Conservation (phyloP, 2,888 invertebrate genomes). For the Pocota personata region DNA sequence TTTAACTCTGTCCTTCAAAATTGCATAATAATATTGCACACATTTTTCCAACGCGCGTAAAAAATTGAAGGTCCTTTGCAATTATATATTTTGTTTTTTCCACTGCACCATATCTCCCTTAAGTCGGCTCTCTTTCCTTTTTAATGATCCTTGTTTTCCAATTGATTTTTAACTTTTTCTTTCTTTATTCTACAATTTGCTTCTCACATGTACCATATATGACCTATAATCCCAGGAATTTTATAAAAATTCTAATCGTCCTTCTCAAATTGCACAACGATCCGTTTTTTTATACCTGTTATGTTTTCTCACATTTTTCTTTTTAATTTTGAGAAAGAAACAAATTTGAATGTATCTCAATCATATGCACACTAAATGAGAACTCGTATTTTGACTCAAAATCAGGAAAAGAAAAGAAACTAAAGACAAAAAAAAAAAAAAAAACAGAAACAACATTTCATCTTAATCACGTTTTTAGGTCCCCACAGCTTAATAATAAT, state of each 20-base stretch:
- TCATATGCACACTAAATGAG: slow-evolving; percentile 57
- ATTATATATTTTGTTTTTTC: neutral
- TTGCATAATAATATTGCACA: neutral
- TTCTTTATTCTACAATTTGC: neutral
- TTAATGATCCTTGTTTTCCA: neutral
- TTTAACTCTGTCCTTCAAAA: neutral
- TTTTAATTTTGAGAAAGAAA: neutral
- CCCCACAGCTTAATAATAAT: slow-evolving; percentile 67
- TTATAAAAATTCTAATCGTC: neutral
- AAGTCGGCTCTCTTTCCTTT: neutral
- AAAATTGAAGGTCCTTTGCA: slow-evolving; percentile 30
- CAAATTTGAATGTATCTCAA: slow-evolving; percentile 55
- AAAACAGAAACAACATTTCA: slow-evolving; percentile 49
- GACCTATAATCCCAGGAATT: neutral
- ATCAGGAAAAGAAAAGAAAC: slow-evolving; percentile 9
- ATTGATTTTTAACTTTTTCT: slow-evolving; percentile 16
- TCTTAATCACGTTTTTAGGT: slow-evolving; percentile 70
- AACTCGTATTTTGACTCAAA: slow-evolving; percentile 56
- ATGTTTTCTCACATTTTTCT: neutral
- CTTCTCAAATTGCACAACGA: slow-evolving; percentile 14
- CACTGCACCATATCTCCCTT: neutral
- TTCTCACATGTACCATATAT: no score
- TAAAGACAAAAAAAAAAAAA: neutral
- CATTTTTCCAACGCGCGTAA: slow-evolving; percentile 30
- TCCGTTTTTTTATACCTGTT: slow-evolving; percentile 23